Base-by-base conservation (phyloP, 2,888 invertebrate species). In the Xestia c-nigrum region DNA sequence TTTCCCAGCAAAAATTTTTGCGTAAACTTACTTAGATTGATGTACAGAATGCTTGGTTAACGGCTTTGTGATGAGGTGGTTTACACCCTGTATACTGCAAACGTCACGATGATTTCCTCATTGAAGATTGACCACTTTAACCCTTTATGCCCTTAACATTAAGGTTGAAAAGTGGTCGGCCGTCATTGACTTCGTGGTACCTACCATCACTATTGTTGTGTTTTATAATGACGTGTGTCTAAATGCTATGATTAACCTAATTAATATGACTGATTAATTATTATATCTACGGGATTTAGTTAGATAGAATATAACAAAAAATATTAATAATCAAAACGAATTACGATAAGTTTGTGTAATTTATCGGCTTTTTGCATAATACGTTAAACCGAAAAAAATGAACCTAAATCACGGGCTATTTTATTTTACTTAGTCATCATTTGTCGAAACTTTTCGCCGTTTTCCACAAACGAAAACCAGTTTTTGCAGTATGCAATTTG, bases 271-370 rank as follows among this genome's bases (percentile, higher is more conserved):
- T 59, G 75, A 66, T 66, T 81, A 74, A 38, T 50, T 73, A 21
- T 65, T 59, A 81, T 61, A 78, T 78, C 78, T 59, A 5, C 5
- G 52, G 24, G 64, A 52, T 81, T 81, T 61, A 65, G 7, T 47
- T n/a, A 81, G 65, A 78, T 80, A 80, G 63, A 12, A 40, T 43
- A 21, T 16, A 16, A 47, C 7, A 61, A 40, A 10, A 43, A 72
- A 59, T 21, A 16, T 43, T n/a, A 61, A 47, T 21, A 19, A 43
- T 57, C 59, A 9, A 31, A 31, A 12, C 9, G 24, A 65, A 65
- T 65, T 40, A 52, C 43, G 43, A 21, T 80, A 80, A 72, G 43
- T 24, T 52, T 57, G 10, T 38, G n/a, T 57, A n/a, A 73, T 80
- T 68, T 43, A 55, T 73, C 19, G 12, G 4, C 0, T 38, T 72